These are phyloP conservation scores for Pseudomyrmex sp. DNA, from an alignment of 1,140 invertebrate species.

Conservation along the genomic window DNA sequence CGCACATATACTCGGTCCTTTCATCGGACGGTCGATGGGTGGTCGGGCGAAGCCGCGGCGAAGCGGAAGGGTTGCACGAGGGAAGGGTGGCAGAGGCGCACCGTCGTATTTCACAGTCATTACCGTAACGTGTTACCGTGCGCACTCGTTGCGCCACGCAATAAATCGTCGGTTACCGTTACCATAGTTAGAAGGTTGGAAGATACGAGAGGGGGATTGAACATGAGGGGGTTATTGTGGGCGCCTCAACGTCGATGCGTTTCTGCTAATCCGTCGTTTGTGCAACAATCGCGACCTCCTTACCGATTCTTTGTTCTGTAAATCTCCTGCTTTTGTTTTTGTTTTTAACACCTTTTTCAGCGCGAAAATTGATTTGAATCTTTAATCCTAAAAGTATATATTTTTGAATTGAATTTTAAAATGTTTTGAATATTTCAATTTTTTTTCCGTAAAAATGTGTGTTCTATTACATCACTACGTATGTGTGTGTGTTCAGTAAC, in stretches of 20 bases:
- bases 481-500: neutral
- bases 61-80: constrained; percentile 43
- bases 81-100: constrained; percentile 61
- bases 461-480: neutral
- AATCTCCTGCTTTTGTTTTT: neutral
- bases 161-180: constrained; percentile 82
- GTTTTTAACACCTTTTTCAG: neutral
- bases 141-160: constrained; percentile 75
- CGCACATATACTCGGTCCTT: constrained; percentile 52
- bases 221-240: constrained; percentile 68
- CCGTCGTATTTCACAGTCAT: constrained; percentile 83
- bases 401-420: neutral
- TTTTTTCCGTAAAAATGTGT: too few relatives aligned
- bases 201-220: constrained; percentile 30
- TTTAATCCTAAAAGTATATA: neutral
- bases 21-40: constrained; percentile 54
- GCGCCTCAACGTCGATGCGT: constrained; percentile 41
- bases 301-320: constrained; percentile 35
- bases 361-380: neutral
- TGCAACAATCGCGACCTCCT: constrained; percentile 64
- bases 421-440: neutral
- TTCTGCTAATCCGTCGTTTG: constrained; percentile 47
- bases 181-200: constrained; percentile 58
- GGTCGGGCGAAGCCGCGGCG: constrained; percentile 26
- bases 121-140: constrained; percentile 81